Evolutionary conservation across 2,113 vertebrate genomes (phyloP).

Genomic region (Clarias magur): DNA sequence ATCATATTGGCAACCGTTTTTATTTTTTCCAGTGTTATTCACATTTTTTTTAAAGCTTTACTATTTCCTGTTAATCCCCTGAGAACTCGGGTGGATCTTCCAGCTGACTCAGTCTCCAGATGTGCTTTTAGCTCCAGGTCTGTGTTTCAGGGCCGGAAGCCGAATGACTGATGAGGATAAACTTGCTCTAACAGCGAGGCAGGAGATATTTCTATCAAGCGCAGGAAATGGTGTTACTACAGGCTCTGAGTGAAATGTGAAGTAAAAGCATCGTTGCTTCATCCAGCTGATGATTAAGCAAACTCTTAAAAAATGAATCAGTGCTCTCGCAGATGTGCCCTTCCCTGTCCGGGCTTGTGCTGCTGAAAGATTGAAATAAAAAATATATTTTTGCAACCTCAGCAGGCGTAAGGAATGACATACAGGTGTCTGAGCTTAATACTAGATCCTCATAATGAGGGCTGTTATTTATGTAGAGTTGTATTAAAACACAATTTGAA

Average conservation of each 20-base stretch:
- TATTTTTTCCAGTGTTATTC: conserved; percentile 12
- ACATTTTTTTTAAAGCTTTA: background rate
- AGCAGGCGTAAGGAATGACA: background rate
- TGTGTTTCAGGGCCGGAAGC: background rate
- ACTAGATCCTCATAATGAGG: background rate
- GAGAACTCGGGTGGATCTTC: conserved; percentile 1
- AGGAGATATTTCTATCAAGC: background rate
- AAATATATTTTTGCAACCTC: background rate
- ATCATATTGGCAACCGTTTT: background rate
- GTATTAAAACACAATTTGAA: background rate
- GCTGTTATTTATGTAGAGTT: background rate
- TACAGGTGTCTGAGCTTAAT: background rate
- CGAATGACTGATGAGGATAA: conserved; percentile 23
- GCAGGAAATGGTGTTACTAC: conserved; percentile 14
- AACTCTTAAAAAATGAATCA: background rate
- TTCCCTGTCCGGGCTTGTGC: background rate
- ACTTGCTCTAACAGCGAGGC: background rate
- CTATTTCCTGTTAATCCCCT: background rate
- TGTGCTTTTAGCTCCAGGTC: conserved; percentile 9
- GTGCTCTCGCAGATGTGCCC: background rate
- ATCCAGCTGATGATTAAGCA: background rate
- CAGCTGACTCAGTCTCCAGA: conserved; percentile 13
- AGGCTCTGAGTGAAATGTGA: background rate
- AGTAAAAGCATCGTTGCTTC: conserved; percentile 4
- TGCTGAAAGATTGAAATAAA: background rate